Evolutionary conservation across 2,888 invertebrate genomes (phyloP), one percentile per base, ranked within the genome.

Genomic region (Cistogaster globosa): DNA sequence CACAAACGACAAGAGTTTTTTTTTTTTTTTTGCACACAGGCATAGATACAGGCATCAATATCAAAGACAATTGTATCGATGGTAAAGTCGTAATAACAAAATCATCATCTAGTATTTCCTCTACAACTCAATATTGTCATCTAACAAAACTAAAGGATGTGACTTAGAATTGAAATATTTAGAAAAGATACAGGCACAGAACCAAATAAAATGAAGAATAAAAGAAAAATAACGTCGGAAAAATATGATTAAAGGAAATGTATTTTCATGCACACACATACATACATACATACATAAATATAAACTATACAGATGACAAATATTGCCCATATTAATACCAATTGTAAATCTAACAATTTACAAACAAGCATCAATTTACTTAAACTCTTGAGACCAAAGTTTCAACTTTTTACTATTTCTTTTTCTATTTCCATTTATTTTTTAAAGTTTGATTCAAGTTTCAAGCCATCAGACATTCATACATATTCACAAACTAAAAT

Each of bases 301-400:
- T n/a, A 14, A 18, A 26, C 14, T 4, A 22, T 16, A 68, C 22
- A 69, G 58, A 57, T 72, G 62, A 75, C 72, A 68, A 57, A 72
- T 72, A 81, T 81, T 81, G 69, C 72, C 84, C 77, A 84, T 84
- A 84, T 84, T 84, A 81, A 81, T 84, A 84, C 81, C 84, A 84
- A 84, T 84, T 84, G 84, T 65, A 84, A 84, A 84, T 84, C 84
- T 78, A 84, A 84, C 84, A 84, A 78, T 81, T 80, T 74, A 84
- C 72, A 72, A 84, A 84, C 81, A 77, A 74, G 82, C 85, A 83
- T 86, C 83, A 86, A 86, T 86, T 86, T 83, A 79, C 85, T 86
- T 86, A 79, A 86, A 83, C 85, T 83, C 85, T 86, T 75, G 85
- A 83, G 82, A 86, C 85, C 42, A 65, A 79, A 80, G 77, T 83